Base-by-base conservation (phyloP, 2,797 vertebrate species). In the Propithecus perrieri region DNA sequence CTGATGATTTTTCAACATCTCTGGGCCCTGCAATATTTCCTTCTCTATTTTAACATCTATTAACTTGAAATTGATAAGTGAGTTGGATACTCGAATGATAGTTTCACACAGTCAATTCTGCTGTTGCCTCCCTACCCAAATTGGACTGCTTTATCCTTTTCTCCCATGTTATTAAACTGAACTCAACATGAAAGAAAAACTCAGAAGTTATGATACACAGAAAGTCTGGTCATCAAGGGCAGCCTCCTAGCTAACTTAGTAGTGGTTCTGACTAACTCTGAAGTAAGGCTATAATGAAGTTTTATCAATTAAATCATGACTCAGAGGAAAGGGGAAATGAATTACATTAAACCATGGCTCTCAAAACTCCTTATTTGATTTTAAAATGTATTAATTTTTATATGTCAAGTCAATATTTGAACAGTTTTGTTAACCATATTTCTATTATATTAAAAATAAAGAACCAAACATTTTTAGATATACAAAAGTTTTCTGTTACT, bases 341-440 rank as follows among this genome's bases (percentile, higher is more conserved):
- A 85, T 92, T 95, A 69, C 65, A 97, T 55, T 97, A 97, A 94
- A 78, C 43, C 22, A 91, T 57, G 81, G 78, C 48, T 96, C 85
- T 94, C 35, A 94, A 96, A 94, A 85, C 46, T 89, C 72, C 33
- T 74, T 95, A 95, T 59, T 80, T 92, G 67, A 96, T 74, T 95
- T 92, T 33, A 85, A 97, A 97, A 94, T 53, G 79, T 30, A 87
- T 38, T 74, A 79, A 87, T 85, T 85, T 97, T 22, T 78, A 6
- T 35, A 71, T 7, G 71, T 72, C 20, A 92, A 89, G 35, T 83
- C 81, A 87, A 20, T 71, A 95, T 90, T 65, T 92, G 55, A 63
- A 85, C 30, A 57, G 17, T 93, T 76, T 69, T 89, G 17, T 65
- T 93, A 93, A 92, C 26, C 67, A 88, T 30, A 80, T 75, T 94